Percentiles rank a stretch among this genome's conserved stretches.
Evolutionary conservation across 2,888 invertebrate species (phyloP).

Genomic region (Flexamia atlantica): DNA sequence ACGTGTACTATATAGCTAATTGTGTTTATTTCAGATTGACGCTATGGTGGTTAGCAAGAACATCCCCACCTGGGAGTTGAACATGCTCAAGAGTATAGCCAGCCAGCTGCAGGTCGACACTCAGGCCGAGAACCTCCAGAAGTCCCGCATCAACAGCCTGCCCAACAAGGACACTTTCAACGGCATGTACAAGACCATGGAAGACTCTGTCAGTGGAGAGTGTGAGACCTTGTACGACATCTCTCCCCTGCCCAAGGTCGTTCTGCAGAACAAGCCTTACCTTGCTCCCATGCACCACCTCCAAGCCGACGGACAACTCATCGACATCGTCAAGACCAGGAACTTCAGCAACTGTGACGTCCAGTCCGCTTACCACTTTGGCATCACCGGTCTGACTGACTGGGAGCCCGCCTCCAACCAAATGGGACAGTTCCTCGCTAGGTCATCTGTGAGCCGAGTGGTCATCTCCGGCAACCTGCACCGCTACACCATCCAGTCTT

Average conservation of each 20-base stretch:
- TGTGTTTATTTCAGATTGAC: conserved; percentile 72
- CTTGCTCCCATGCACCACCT: conserved; percentile 77
- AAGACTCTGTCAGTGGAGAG: conserved; percentile 83
- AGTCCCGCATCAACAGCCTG: conserved; percentile 75
- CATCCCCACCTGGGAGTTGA: conserved; percentile 81
- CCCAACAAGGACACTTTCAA: conserved; percentile 74
- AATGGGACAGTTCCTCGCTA: conserved; percentile 78
- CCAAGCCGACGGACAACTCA: conserved; percentile 74
- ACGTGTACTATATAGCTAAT: too few species aligned
- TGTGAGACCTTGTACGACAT: conserved; percentile 86
- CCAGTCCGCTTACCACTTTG: conserved; percentile 81
- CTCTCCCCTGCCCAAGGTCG: conserved; percentile 78
- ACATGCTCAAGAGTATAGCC: conserved; percentile 83
- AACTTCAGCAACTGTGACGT: conserved; percentile 82
- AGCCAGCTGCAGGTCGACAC: conserved; percentile 84
- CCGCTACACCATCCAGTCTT: conserved; percentile 81
- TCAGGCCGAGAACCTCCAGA: conserved; percentile 77
- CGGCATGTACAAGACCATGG: conserved; percentile 83
- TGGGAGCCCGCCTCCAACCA: conserved; percentile 76
- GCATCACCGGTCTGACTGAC: conserved; percentile 78
- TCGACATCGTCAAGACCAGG: conserved; percentile 83
- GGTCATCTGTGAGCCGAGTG: conserved; percentile 78
- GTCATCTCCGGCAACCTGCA: conserved; percentile 78
- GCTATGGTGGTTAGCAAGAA: conserved; percentile 78
- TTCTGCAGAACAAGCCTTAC: conserved; percentile 77